Evolutionary conservation across 2,888 invertebrate species (phyloP), one percentile per base, ranked within the genome.

Genomic region (Leptopilina drosophilae): DNA sequence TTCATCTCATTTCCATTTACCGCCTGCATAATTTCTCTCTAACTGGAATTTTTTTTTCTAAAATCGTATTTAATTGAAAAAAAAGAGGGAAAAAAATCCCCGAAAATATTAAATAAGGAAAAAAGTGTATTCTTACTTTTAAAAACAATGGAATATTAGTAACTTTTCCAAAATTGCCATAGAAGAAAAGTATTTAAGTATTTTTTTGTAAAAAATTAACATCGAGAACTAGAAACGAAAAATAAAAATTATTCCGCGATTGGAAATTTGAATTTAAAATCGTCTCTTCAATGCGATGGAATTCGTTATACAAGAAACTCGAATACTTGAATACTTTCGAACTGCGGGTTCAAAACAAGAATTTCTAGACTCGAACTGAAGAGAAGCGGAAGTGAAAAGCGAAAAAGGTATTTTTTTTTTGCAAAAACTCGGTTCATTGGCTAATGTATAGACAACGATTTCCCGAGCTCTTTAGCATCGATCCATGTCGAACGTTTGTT

Each of bases 401-500:
- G 42, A 8, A 73, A 73, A 73, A 69, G 53, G 33, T 56, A 33
- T 33, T 33, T 33, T 33, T 20, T 20, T 33, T 33, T 33, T 33
- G 3, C 33, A 2, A 1, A 33, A 33, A 33, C 33, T 33, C 33
- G 33, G 56, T 5, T 73, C n/a, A 56, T 56, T 53, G 53, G 69
- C 56, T 26, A 73, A 33, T 53, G 49, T 49, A 53, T 53, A 7
- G 15, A 15, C n/a, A n/a, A 56, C 11, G 15, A n/a, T 73, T 56
- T 69, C 26, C 26, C 56, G 33, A 53, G 73, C n/a, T 56, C 53
- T 56, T 56, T 73, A 73, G 33, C 53, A 73, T 73, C 73, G 73
- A 73, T 73, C 73, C 33, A 49, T 53, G 73, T 49, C 49, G 49
- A 67, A 67, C 67, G 67, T 67, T 67, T 46, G 67, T 67, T 67